Evolutionary conservation across 2,113 vertebrate species (phyloP).

Genomic region (Pangasianodon hypophthalmus): DNA sequence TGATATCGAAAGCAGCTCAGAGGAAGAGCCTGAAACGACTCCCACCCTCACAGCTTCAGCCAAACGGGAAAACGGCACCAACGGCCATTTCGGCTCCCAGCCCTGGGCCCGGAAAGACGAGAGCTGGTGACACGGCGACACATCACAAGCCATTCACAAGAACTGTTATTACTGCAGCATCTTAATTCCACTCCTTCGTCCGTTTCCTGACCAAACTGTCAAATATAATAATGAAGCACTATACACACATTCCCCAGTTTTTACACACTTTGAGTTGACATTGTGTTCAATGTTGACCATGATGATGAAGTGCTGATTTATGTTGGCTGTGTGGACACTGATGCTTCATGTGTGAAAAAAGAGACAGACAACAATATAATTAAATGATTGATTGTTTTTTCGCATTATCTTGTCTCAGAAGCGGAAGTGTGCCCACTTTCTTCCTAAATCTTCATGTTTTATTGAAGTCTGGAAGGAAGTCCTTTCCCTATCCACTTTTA

Average conservation of each 20-base stretch:
- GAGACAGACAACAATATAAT: slow-evolving; percentile 33
- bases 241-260: background rate
- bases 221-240: background rate
- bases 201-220: slow-evolving; percentile 28
- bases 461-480: slow-evolving; percentile 57
- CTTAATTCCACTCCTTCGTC: slow-evolving; percentile 18
- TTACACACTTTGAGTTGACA: slow-evolving; percentile 12
- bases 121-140: slow-evolving; percentile 35
- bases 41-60: slow-evolving; percentile 60
- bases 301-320: slow-evolving; percentile 7
- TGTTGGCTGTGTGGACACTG: slow-evolving; percentile 28
- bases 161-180: slow-evolving; percentile 35
- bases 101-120: slow-evolving; percentile 75
- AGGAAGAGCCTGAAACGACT: slow-evolving; percentile 76
- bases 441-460: slow-evolving; percentile 56
- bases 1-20: slow-evolving; percentile 96
- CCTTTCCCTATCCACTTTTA: slow-evolving; percentile 68
- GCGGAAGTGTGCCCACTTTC: slow-evolving; percentile 47
- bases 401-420: slow-evolving; percentile 42
- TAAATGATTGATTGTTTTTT: slow-evolving; percentile 33
- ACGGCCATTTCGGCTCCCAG: slow-evolving; percentile 77
- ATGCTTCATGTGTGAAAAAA: slow-evolving; percentile 26
- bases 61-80: slow-evolving; percentile 85
- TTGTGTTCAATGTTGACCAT: slow-evolving; percentile 9
- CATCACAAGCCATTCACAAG: background rate